Conservation (phyloP, 2,113 vertebrate species). For the Heteronetta atricapilla region DNA sequence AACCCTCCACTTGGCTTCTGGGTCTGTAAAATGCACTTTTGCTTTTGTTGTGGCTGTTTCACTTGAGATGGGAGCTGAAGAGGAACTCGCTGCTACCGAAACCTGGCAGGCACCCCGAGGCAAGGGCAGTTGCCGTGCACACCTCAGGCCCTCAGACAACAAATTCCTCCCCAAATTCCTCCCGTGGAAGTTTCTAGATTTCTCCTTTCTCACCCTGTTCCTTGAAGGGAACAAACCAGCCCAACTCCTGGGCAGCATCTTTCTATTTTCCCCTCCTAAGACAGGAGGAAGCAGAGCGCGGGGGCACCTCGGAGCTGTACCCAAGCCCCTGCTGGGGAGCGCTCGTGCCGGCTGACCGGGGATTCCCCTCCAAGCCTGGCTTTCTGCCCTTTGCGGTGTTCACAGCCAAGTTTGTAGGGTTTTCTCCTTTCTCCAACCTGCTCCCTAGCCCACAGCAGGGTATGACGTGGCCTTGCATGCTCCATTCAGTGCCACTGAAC, state of each 20-base stretch:
- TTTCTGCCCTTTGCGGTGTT: neutral
- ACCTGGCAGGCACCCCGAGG: neutral
- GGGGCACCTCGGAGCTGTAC: neutral
- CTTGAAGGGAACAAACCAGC: neutral
- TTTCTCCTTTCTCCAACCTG: neutral
- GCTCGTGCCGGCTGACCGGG: no score
- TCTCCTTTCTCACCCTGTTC: neutral
- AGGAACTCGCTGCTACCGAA: neutral
- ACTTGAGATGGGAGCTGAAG: neutral
- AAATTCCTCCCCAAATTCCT: neutral
- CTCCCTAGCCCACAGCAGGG: neutral
- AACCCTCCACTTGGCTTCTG: neutral
- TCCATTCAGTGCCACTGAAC: neutral
- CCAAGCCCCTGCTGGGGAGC: neutral
- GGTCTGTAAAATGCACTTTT: neutral
- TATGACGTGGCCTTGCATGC: fast-evolving
- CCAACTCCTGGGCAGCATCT: neutral
- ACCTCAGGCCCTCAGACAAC: neutral
- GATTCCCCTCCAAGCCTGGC: neutral
- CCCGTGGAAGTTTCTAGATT: neutral
- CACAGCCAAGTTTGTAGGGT: neutral
- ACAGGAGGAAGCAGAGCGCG: fast-evolving
- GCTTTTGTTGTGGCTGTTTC: neutral
- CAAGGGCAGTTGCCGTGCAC: neutral
- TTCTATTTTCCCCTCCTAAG: neutral